phyloP scores from a whole-genome alignment of 2,113 vertebrate genomes.

The Suncus etruscus region DNA sequence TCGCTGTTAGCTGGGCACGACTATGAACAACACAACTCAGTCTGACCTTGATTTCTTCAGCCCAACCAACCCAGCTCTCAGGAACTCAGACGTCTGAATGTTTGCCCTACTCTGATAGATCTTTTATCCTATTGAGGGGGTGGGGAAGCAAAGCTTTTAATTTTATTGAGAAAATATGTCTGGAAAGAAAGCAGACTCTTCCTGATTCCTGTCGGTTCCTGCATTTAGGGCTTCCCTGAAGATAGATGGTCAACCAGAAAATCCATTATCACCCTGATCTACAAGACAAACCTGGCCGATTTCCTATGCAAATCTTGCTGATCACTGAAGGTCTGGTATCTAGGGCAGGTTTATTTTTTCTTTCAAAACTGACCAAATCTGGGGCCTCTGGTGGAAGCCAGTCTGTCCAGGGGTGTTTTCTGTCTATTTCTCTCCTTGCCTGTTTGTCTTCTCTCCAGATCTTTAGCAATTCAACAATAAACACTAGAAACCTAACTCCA shows the following conservation, averaged over 20 bases:
- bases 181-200: not conserved
- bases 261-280: not conserved
- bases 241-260: conserved; percentile 54
- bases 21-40: not conserved
- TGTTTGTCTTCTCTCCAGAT: conserved; percentile 62
- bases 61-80: not conserved
- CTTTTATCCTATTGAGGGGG: not conserved
- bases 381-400: not conserved
- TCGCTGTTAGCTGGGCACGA: conserved; percentile 21
- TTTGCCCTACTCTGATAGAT: not conserved
- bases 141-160: not conserved
- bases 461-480: conserved; percentile 76
- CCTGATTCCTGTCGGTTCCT: not conserved
- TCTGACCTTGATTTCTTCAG: conserved; percentile 33
- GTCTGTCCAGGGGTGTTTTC: conserved; percentile 17
- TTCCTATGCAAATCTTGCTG: conserved; percentile 70
- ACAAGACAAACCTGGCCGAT: conserved; percentile 54
- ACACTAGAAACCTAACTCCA: conserved; percentile 76
- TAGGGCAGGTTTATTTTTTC: conserved; percentile 56
- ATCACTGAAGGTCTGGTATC: not conserved
- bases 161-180: not conserved
- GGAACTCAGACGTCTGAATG: conserved; percentile 12
- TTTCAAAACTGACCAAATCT: conserved; percentile 37
- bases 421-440: conserved; percentile 54
- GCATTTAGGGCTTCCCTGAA: conserved; percentile 7